Evolutionary conservation across 1,140 invertebrate genomes (phyloP).

Genomic region (Diabrotica undecimpunctata): DNA sequence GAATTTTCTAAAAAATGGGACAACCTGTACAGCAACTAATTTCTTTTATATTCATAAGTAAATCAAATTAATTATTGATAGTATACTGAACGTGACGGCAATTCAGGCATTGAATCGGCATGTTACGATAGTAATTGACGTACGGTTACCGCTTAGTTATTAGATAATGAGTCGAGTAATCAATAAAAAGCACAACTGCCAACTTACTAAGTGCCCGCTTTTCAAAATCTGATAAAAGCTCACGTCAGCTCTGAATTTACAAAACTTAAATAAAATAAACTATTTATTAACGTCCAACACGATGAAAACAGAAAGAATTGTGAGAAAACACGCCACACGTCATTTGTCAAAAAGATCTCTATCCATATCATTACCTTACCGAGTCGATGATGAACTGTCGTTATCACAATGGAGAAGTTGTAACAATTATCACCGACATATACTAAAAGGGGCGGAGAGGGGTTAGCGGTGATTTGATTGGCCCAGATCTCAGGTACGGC

Average conservation of each 20-base stretch:
- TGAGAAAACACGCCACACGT: background rate
- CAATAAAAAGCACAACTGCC: too few species aligned
- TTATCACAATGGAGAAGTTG: conserved; percentile 17
- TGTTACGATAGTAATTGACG: too few species aligned
- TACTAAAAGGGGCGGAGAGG: conserved; percentile 8
- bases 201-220: background rate
- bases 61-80: too few species aligned
- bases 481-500: conserved; percentile 20
- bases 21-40: too few species aligned
- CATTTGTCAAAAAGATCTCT: background rate
- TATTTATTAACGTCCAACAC: background rate
- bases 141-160: too few species aligned
- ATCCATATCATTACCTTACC: conserved; percentile 3
- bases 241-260: background rate
- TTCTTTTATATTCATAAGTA: too few species aligned
- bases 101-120: too few species aligned
- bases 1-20: too few species aligned
- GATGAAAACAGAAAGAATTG: background rate
- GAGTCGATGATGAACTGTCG: conserved; percentile 11
- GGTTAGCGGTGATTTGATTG: conserved; percentile 16
- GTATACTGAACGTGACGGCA: too few species aligned
- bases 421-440: conserved; percentile 20
- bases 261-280: background rate
- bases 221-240: background rate
- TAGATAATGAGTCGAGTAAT: too few species aligned